Base-by-base conservation (phyloP, 1,140 invertebrate genomes). In the Microvelia longipes region DNA sequence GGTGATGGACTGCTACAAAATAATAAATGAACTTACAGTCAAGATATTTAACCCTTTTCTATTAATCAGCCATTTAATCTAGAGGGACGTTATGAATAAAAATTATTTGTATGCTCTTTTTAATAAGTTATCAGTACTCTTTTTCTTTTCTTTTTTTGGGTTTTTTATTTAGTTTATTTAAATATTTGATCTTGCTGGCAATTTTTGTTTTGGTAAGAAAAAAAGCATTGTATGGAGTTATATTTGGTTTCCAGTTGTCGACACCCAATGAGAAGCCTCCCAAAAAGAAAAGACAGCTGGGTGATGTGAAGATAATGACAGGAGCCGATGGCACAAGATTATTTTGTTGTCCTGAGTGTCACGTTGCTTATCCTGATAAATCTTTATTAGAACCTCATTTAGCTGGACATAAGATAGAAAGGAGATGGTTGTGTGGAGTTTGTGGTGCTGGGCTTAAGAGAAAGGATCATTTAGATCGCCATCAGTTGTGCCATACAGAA, bases 311-410 rank as follows among this genome's bases (percentile, higher is more conserved):
- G 73, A 89, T 90, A 60, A 86, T 88, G 0, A 87, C 85, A 1
- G 86, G 87, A 0, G 74, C 88, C 0, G 88, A 91, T 77, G 89
- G 89, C 14, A 85, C 86, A 0, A 85, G 85, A 0, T 75, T 90
- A 0, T 91, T 84, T 77, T 90, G 89, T 77, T 90, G 90, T 77
- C 89, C 90, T 0, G 87, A 90, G 76, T 90, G 90, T 75, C 85
- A 89, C 75, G 87, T 90, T 87, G 86, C 87, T 0, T 90, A 90
- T 77, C 86, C 87, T 0, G 87, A 89, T 70, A 90, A 90, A 75
- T 87, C 89, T 71, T 80, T 88, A 64, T 78, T 90, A 0, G 88
- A 91, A 75, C 85, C 88, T 73, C 89, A 91, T 80, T 79, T 90
- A 11, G 83, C 86, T 5, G 86, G 85, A 11, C 89, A 91, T 75